These are phyloP conservation scores for Acholoe squamosa DNA, from an alignment of 2,888 invertebrate genomes.

Conservation along the genomic window DNA sequence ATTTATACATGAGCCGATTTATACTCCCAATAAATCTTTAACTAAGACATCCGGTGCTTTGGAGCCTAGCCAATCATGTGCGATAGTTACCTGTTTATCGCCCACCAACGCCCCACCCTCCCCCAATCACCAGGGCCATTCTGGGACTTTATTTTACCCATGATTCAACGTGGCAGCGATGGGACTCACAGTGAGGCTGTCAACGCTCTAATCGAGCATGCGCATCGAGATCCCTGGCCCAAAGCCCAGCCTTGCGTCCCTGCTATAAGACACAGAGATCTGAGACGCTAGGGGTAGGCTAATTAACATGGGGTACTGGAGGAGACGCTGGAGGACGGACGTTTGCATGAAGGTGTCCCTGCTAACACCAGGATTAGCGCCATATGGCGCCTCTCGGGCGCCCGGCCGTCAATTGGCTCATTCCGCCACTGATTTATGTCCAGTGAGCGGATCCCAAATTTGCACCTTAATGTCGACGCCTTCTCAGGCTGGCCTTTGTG, in stretches of 20 bases:
- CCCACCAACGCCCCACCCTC: background rate
- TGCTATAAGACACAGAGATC: background rate
- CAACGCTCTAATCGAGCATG: slow-evolving; percentile 41
- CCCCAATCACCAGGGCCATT: background rate
- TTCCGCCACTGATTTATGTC: slow-evolving; percentile 21
- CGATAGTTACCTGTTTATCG: background rate
- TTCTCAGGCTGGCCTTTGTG: background rate
- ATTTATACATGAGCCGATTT: background rate
- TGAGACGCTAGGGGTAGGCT: slow-evolving; percentile 3
- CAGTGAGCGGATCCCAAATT: background rate
- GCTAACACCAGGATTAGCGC: slow-evolving; percentile 20
- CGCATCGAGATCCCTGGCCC: background rate
- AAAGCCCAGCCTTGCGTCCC: background rate
- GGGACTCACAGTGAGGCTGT: background rate
- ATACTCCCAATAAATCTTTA: background rate
- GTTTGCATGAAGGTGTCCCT: background rate
- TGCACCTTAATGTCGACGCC: background rate
- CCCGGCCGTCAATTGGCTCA: background rate
- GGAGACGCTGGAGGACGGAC: background rate
- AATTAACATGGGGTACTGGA: slow-evolving; percentile 19
- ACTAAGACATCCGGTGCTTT: background rate
- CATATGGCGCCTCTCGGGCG: background rate
- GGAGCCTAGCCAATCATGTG: background rate
- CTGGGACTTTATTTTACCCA: slow-evolving; percentile 31
- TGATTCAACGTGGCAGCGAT: slow-evolving; percentile 29